Base-by-base conservation (phyloP, 2,888 invertebrate genomes). In the Sabatieria punctata region DNA sequence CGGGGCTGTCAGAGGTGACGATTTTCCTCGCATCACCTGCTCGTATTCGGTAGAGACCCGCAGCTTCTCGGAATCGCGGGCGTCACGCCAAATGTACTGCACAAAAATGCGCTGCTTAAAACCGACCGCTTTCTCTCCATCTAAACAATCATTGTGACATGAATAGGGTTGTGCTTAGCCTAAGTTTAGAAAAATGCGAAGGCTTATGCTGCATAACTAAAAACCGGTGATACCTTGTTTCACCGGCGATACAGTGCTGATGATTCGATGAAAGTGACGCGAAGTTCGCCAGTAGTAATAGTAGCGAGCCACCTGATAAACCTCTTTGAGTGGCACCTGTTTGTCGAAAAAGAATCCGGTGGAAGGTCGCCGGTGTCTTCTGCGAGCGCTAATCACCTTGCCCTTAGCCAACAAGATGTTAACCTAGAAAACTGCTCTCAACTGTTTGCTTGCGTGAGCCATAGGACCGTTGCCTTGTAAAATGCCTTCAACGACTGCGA, bases 281-380 rank as follows among this genome's bases (percentile, higher is more conserved):
- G 58, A 58, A 1, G 53, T 53, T 21, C 51, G 51, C 60, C 60
- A 60, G 46, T 56, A 57, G 38, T 56, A 56, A 49, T 57, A 60
- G 48, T 54, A 54, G 6, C 58, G 52, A 1, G 54, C 52, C 35
- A 58, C 58, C 19, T 54, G 53, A 47, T 54, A 57, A 4, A 55
- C 52, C 50, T 51, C 30, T 15, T 38, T 38, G n/a, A 38, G 19
- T 18, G 15, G 11, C 11, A 33, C 33, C n/a, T 11, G 33, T 33
- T 33, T 33, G 33, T 33, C 13, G 11, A 13, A 11, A 33, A 33
- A 33, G 13, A 33, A n/a, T 33, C n/a, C n/a, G 6, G 6, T 6
- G 6, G 15, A 13, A n/a, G 38, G 6, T 8, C 19, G 11, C 38
- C 38, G 6, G 19, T 18, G 6, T 6, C 38, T 13, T 13, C 33